Evolutionary conservation across 2,113 vertebrate species (phyloP), one percentile per base, ranked within the genome.

Genomic region (Melospiza melodia): DNA sequence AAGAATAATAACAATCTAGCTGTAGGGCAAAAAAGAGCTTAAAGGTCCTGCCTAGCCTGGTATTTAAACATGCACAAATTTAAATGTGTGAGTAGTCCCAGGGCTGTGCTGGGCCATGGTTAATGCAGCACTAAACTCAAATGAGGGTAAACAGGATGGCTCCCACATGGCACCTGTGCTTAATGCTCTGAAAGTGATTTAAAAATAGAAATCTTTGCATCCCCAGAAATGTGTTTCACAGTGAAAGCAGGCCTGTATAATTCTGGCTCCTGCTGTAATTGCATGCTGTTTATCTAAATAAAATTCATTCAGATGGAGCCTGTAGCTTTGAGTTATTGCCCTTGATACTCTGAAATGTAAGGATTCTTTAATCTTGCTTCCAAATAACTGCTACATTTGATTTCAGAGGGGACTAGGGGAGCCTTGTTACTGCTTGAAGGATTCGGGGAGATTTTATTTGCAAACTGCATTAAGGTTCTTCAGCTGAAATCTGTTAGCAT

Each of bases 131-230:
- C 66, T 83, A 7, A 91, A 31, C 39, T 79, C 12, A 88, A 84
- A 22, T 37, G 62, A 66, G 89, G 61, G 43, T 57, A 71, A 94
- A 75, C 22, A 3, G 6, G 52, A 89, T 78, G 82, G 35, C 63
- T 95, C 88, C 76, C 90, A 75, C 62, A 72, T 78, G 41, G 49
- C 74, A 12, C 35, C 66, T 79, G 80, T 73, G 80, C 88, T 87
- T 93, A 87, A 68, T 81, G 54, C 69, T 89, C 52, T 54, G 58
- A 93, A 87, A 79, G 66, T 58, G 84, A 90, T 83, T 87, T 87
- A 48, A 81, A 92, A 96, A 52, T 65, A 75, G 79, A 88, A 68
- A 57, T 35, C 80, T 93, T 48, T 92, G 88, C 90, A 80, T 92
- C 73, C 82, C 58, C 92, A 75, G 61, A 61, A 94, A 81, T 2